phyloP scores from a whole-genome alignment of 2,888 invertebrate genomes.

The Andrena bucephala region DNA sequence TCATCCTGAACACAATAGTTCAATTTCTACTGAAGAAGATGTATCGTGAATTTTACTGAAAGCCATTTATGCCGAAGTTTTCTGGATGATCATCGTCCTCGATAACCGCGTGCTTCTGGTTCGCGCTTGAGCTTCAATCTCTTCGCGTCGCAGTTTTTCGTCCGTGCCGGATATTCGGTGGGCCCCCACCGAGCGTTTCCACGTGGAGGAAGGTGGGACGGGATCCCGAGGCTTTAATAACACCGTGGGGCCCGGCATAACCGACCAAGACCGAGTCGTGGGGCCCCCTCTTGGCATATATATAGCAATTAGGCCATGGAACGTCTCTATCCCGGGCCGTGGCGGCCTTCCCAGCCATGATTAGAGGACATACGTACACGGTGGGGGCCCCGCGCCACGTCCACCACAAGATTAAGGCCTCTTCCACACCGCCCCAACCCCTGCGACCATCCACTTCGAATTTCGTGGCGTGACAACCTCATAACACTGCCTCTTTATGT shows the following conservation, averaged over 20 bases:
- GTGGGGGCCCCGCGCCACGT: conserved; percentile 60
- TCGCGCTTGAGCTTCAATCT: conserved; percentile 58
- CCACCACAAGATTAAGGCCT: conserved; percentile 67
- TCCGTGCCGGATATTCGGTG: conserved; percentile 60
- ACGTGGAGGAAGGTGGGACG: conserved; percentile 64
- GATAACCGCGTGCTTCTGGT: background rate
- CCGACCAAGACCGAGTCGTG: conserved; percentile 67
- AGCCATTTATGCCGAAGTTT: background rate
- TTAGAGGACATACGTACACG: conserved; percentile 79
- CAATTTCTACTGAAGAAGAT: background rate
- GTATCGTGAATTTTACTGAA: background rate
- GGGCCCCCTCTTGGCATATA: conserved; percentile 71
- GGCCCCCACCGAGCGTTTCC: conserved; percentile 67
- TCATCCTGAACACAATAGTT: no score
- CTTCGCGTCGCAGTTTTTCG: conserved; percentile 72
- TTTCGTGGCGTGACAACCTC: conserved; percentile 54
- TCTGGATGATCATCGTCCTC: background rate
- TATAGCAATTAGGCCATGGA: conserved; percentile 80
- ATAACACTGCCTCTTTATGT: conserved; percentile 62
- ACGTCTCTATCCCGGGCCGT: conserved; percentile 79
- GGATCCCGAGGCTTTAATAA: conserved; percentile 75
- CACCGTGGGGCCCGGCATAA: conserved; percentile 72
- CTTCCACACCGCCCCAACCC: conserved; percentile 63
- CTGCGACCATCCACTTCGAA: conserved; percentile 42
- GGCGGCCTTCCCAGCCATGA: conserved; percentile 80